Evolutionary conservation across 2,113 vertebrate species (phyloP), one percentile per base, ranked within the genome.

Genomic region (Ptychochromis oligacanthus): DNA sequence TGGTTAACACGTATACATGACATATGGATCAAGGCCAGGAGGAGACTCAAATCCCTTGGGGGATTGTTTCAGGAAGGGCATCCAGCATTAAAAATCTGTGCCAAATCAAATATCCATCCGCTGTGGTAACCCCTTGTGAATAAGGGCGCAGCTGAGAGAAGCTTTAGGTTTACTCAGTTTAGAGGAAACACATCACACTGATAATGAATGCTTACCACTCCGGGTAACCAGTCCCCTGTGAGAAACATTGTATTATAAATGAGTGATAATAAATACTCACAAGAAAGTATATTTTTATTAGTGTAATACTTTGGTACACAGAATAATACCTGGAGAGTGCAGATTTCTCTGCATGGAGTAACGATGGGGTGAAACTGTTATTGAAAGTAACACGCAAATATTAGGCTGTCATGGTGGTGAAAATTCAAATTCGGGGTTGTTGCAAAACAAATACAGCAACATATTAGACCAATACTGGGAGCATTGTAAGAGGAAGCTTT

Each of bases 281-380:
- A 22, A 31, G 28, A 31, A 2, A 31, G 28, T 31, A 31, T 31
- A 4, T 31, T 31, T 31, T 31, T 31, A 31, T 31, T 31, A 70
- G 43, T 72, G 65, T 52, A 52, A 28, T 70, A 28, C 49, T 70
- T 28, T 70, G 43, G 65, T 17, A 70, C 65, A 70, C 10, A 72
- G 43, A 31, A 43, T 17, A 52, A 72, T 72, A 52, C 31, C 43
- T 26, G 20, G 10, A 2, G 43, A 31, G 28, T 72, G 43, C 43
- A 20, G 65, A 72, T 72, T 72, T 72, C 65, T 72, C 24, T 72
- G 43, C 65, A 72, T 31, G 65, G 24, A 72, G 43, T 24, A 17
- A 20, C 20, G 43, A 72, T 52, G 43, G 52, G 65, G 28, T 31
- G 65, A 26, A 52, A 72, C 43, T 72, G 65, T 72, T 52, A 43